Percentiles rank a stretch among this genome's conserved stretches.
phyloP scores from a whole-genome alignment of 2,113 vertebrate genomes.

The Panthera leo region DNA sequence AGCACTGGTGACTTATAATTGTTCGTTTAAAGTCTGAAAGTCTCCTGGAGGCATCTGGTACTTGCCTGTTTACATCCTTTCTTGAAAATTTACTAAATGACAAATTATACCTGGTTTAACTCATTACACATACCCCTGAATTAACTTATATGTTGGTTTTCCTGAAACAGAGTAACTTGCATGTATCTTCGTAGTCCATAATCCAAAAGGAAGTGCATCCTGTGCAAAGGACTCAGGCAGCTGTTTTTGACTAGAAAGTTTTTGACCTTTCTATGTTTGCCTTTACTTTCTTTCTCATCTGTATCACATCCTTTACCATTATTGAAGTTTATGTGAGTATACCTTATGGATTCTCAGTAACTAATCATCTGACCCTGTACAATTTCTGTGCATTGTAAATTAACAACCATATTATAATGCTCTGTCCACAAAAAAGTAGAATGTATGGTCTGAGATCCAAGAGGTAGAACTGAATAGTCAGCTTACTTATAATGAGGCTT shows the following conservation, averaged over 20 bases:
- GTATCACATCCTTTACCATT: neutral
- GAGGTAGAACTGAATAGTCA: neutral
- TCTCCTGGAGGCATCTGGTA: neutral
- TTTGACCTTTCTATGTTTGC: neutral
- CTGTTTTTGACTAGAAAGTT: neutral
- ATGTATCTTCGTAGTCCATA: neutral
- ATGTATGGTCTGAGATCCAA: neutral
- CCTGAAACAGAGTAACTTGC: neutral
- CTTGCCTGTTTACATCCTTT: neutral
- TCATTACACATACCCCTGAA: neutral
- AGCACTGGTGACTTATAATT: neutral
- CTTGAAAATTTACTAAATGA: neutral
- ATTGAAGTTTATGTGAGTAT: neutral
- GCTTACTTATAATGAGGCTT: neutral
- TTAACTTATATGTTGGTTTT: neutral
- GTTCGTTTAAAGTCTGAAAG: neutral
- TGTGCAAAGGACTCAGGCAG: neutral
- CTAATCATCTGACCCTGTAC: neutral
- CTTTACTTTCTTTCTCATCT: neutral
- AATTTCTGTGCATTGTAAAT: neutral
- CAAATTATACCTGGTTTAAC: neutral
- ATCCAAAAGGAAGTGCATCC: neutral
- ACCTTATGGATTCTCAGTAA: neutral
- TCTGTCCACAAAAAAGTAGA: neutral
- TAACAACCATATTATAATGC: neutral